Percentiles rank a stretch among this genome's conserved stretches.
Evolutionary conservation across 2,797 vertebrate genomes (phyloP).

Genomic region (Pelodytes ibericus): DNA sequence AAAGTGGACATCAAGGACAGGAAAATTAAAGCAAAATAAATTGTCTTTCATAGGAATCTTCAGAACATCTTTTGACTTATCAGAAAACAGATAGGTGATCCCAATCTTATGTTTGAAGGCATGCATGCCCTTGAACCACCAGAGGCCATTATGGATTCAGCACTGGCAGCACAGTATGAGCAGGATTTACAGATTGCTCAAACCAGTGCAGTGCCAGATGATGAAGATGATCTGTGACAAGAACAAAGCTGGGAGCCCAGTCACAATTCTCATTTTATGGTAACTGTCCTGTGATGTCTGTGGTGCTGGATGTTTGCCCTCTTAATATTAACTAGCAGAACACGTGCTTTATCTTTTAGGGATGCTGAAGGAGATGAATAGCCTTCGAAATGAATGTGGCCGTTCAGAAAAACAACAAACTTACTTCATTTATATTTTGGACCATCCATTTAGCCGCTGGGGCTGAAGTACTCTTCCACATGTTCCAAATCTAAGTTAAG

Average conservation of each 20-base stretch:
- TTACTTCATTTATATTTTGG: conserved; percentile 70
- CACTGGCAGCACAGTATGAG: conserved; percentile 79
- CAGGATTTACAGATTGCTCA: conserved; percentile 80
- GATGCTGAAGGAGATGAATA: conserved; percentile 78
- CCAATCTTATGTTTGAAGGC: conserved; percentile 81
- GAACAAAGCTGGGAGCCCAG: conserved; percentile 73
- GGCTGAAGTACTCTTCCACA: too few relatives aligned
- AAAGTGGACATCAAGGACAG: conserved; percentile 99
- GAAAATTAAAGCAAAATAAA: conserved; percentile 98
- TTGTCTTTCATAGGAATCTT: conserved; percentile 96
- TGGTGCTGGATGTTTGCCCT: conserved; percentile 80
- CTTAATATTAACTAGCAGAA: conserved; percentile 77
- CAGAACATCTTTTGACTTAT: conserved; percentile 82
- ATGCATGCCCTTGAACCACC: conserved; percentile 80
- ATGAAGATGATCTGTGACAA: conserved; percentile 80
- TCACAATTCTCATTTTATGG: conserved; percentile 87
- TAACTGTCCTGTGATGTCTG: conserved; percentile 82
- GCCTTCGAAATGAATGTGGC: conserved; percentile 78
- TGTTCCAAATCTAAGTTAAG: too few relatives aligned
- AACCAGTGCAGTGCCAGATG: conserved; percentile 79
- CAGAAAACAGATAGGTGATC: conserved; percentile 78
- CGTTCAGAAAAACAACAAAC: conserved; percentile 69
- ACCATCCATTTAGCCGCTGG: conserved; percentile 78
- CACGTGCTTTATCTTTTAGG: conserved; percentile 79
- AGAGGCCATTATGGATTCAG: conserved; percentile 80